Evolutionary conservation across 2,888 invertebrate species (phyloP), one percentile per base, ranked within the genome.

Genomic region (Sinhomidia bicolor): DNA sequence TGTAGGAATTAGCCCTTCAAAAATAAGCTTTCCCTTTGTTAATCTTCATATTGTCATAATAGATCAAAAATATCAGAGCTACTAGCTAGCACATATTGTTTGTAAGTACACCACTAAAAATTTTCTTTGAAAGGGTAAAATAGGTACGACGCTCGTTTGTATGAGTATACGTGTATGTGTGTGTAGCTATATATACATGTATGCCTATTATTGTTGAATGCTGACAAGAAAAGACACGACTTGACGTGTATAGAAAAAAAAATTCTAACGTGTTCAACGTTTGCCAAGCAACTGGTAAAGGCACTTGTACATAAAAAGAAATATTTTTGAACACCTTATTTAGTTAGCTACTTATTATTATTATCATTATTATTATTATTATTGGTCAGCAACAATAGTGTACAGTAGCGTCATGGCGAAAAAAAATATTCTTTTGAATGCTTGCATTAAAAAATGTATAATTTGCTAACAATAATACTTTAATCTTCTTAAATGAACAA

Each of bases 1-100:
- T 62, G 44, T 51, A 82, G 87, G 87, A 87, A 87, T 87, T 87
- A 87, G 76, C 62, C 79, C 65, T 87, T 76, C 17, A 82, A 87
- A 54, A 87, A 71, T 81, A 47, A 82, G 82, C 87, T 87, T 87
- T 87, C 87, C 82, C 82, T 82, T 54, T 74, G 78, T 78, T 78
- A 78, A 78, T 54, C 57, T 78, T 54, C 78, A 57, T 32, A 76
- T 36, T 78, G 78, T 83, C 83, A 71, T 71, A 83, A 83, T 71
- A 71, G 83, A 83, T 71, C 41, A 81, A 81, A 81, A 81, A 65
- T 80, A 57, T 60, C 6, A 60, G 62, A 41, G 36, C 80, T 81
- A 65, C 29, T 32, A 17, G 47, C 62, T 9, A 44, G 12, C 44
- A 3, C 1, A 51, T 6, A 29, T 32, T 60, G 26, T 10, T 14